Base-by-base conservation (phyloP, 1,140 invertebrate species). In the Sipha flava region DNA sequence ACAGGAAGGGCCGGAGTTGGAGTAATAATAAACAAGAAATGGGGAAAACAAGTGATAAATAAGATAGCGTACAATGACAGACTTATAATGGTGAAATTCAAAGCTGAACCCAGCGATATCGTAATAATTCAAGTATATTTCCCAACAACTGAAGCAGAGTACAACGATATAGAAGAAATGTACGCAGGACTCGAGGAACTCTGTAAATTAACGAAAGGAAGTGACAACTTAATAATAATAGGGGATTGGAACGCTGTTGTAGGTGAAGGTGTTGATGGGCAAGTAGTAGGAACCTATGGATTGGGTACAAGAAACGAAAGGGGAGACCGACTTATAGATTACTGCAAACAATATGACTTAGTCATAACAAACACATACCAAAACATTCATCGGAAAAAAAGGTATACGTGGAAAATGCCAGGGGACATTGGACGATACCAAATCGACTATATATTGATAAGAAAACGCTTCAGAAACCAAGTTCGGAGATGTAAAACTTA, bases 341-440 rank as follows among this genome's bases (percentile, higher is more conserved):
- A 85, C 72, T 85, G 83, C 59, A 80, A 84, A 82, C 81, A 84
- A 57, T 57, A 84, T 18, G 80, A 84, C 12, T 5, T 62, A 16
- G 31, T 62, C 59, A 81, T 84, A 40, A 80, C 64, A 34, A 85
- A 85, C 52, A 84, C 82, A 5, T 83, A 72, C 31, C 84, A 82
- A 73, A 81, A 84, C 73, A 40, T 83, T 73, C 84, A 80, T 18
- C 79, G 81, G 6, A 72, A 83, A 66, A 77, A 82, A 29, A 37
- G 84, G 37, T 84, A 83, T 54, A 84, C 84, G 4, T 85, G 84
- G 83, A 84, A 82, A 34, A 84, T 82, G 18, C 83, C 84, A 43
- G 31, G 43, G 52, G 23, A 57, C 21, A 26, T 57, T 26, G 7
- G 21, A 57, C 21, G 52, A 57, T 57, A 57, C 21, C 52, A 57